Base-by-base conservation (phyloP, 2,797 vertebrate species). In the Mus spretus region DNA sequence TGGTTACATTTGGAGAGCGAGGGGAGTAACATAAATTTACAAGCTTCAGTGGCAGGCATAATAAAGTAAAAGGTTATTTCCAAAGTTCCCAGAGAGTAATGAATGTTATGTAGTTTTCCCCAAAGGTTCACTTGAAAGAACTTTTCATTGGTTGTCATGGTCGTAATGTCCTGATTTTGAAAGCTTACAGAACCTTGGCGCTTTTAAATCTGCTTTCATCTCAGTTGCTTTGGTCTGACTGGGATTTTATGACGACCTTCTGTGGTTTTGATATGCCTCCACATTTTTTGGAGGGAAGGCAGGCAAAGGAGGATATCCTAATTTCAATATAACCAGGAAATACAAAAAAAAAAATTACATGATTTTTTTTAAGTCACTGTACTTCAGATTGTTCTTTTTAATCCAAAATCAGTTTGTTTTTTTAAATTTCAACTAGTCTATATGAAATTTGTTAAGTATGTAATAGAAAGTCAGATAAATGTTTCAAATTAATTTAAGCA, bases 61-160 rank as follows among this genome's bases (percentile, higher is more conserved):
- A 96, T 98, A 92, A 96, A 97, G 67, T 93, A 96, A 96, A 98
- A 97, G 93, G 98, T 97, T 89, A 93, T 96, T 98, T 96, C 94
- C 94, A 96, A 93, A 94, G 92, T 96, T 65, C 1, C 80, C 91
- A 94, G 94, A 97, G 96, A 98, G 94, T 95, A 89, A 95, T 24
- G 0, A 94, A 86, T 96, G 90, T 97, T 97, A 93, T 83, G 50
- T 93, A 96, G 92, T 98, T 95, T 96, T 53, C 83, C 90, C 97
- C 81, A 97, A 98, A 98, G 94, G 90, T 98, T 98, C 98, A 98
- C 94, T 98, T 98, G 97, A 98, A 98, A 98, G 97, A 93, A 90
- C 89, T 96, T 94, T 97, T 92, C 92, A 97, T 97, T 98, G 98
- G 97, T 98, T 98, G 97, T 97, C 97, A 0, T 97, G 97, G 96